These are phyloP conservation scores for Gallirallus australis DNA, from an alignment of 2,797 vertebrate species.

Conservation along the genomic window DNA sequence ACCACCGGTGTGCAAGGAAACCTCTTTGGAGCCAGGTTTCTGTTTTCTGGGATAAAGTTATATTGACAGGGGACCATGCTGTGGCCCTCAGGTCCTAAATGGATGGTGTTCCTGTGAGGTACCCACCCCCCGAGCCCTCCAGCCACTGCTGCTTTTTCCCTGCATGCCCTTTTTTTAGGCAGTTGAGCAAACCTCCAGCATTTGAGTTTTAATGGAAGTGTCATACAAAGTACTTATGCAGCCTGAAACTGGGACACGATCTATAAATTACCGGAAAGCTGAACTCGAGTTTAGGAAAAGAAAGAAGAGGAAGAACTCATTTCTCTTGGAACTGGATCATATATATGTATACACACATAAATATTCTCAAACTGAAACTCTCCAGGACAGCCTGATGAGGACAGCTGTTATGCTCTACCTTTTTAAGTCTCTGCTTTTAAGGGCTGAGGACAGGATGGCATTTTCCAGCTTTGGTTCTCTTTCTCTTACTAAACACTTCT, in stretches of 20 bases:
- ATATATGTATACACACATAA: slow-evolving; percentile 41
- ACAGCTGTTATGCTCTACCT: neutral
- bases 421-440: slow-evolving; percentile 24
- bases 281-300: slow-evolving; percentile 4
- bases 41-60: neutral
- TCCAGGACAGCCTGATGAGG: slow-evolving; percentile 25
- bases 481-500: slow-evolving; percentile 6
- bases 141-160: neutral
- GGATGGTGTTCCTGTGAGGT: neutral
- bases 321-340: slow-evolving; percentile 24
- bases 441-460: neutral
- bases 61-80: neutral
- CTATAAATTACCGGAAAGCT: slow-evolving; percentile 46
- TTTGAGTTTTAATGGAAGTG: slow-evolving; percentile 23
- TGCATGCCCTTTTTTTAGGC: neutral
- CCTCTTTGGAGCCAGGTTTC: neutral
- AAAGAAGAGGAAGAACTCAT: neutral
- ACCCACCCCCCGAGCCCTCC: neutral
- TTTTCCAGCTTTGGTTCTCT: slow-evolving; percentile 38
- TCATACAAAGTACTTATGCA: neutral
- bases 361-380: slow-evolving; percentile 36
- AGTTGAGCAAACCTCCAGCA: neutral
- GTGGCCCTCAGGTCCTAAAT: neutral
- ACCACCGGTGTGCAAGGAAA: neutral
- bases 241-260: slow-evolving; percentile 28